Conservation (phyloP, 2,888 invertebrate genomes). For the Malacosoma neustria region DNA sequence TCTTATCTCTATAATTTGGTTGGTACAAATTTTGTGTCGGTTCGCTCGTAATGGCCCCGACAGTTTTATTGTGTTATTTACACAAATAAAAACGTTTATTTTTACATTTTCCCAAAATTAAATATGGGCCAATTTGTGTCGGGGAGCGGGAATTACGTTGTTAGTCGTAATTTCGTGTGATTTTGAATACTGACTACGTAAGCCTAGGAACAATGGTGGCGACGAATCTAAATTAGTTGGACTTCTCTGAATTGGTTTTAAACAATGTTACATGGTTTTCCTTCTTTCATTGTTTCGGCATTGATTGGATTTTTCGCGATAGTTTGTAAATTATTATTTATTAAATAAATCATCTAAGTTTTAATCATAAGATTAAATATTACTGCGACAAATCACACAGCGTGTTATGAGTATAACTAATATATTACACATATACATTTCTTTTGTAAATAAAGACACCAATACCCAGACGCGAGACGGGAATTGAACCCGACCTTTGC, state of each 20-base stretch:
- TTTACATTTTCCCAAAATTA: constrained; percentile 75
- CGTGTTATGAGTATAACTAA: too few species aligned
- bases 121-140: constrained; percentile 65
- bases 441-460: too few species aligned
- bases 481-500: too few species aligned
- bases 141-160: constrained; percentile 48
- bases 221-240: constrained; percentile 3
- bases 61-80: constrained; percentile 74
- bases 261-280: background rate
- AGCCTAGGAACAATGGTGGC: background rate
- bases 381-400: too few species aligned
- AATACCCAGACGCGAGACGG: too few species aligned
- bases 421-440: too few species aligned
- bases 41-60: constrained; percentile 41
- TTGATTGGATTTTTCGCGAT: background rate
- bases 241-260: background rate
- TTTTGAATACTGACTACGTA: constrained; percentile 17
- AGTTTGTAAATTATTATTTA: too few species aligned
- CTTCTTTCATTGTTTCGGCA: too few species aligned
- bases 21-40: constrained; percentile 52
- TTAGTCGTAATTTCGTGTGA: constrained; percentile 50
- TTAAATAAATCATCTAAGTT: too few species aligned
- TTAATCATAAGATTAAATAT: too few species aligned
- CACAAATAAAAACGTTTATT: constrained; percentile 76
- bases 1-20: constrained; percentile 65